Evolutionary conservation across 2,888 invertebrate genomes (phyloP).

Genomic region (Apamea monoglypha): DNA sequence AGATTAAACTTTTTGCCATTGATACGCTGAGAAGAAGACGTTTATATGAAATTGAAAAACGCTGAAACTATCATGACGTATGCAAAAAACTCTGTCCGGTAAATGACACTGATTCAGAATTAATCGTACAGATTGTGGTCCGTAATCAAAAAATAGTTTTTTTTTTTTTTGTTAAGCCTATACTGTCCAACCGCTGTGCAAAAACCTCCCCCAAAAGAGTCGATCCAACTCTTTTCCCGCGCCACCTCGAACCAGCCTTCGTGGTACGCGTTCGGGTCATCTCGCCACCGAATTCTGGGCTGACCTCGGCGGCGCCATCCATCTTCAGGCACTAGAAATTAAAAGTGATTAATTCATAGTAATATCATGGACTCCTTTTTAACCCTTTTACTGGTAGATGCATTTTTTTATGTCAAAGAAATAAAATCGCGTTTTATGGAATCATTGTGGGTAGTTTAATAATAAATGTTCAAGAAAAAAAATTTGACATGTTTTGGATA

Average conservation of each 20-base stretch:
- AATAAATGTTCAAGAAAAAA: no score
- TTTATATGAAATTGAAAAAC: background rate
- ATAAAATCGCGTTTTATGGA: no score
- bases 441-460: no score
- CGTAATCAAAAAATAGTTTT: background rate
- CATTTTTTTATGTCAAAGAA: no score
- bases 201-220: no score
- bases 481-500: no score
- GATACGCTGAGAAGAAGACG: background rate
- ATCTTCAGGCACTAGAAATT: background rate
- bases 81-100: background rate
- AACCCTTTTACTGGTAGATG: no score
- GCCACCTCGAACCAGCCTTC: background rate
- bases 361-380: background rate
- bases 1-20: no score
- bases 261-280: background rate
- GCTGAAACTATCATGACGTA: background rate
- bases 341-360: background rate
- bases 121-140: background rate
- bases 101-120: background rate
- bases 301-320: background rate
- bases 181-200: no score
- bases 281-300: background rate
- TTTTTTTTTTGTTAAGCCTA: no score
- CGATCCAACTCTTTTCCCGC: no score